Conservation (phyloP, 1,140 invertebrate genomes). For the Zaprionus lachaisei region DNA sequence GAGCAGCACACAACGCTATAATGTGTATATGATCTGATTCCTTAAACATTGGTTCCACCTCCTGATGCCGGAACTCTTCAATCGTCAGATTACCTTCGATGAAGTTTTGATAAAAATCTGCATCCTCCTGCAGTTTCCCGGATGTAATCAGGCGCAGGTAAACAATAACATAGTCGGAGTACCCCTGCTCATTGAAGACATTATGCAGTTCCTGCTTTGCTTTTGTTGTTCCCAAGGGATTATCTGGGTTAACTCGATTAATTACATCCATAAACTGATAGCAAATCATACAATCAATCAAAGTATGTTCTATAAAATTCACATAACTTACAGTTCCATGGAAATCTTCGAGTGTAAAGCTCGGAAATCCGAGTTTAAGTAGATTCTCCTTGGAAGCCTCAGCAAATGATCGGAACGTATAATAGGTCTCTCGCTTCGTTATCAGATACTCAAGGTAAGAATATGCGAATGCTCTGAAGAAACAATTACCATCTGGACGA, state of each 20-base stretch:
- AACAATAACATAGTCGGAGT: conserved; percentile 97
- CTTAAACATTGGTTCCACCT: conserved; percentile 99
- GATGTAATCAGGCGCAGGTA: conserved; percentile 96
- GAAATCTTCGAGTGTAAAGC: conserved; percentile 98
- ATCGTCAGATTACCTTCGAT: conserved; percentile 95
- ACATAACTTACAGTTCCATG: conserved; percentile 93
- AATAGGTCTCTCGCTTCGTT: conserved; percentile 91
- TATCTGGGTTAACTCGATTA: conserved; percentile 89
- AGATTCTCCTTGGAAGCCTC: conserved; percentile 94
- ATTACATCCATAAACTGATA: conserved; percentile 96
- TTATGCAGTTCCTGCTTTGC: conserved; percentile 88
- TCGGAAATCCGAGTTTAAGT: conserved; percentile 94
- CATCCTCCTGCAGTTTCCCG: conserved; percentile 95
- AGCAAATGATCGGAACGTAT: conserved; percentile 92
- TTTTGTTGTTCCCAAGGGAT: conserved; percentile 66
- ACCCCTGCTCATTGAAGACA: conserved; percentile 93
- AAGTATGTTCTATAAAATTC: not conserved
- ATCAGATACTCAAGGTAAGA: conserved; percentile 95
- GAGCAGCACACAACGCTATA: conserved; percentile 94
- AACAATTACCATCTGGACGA: conserved; percentile 97
- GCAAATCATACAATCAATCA: conserved; percentile 10
- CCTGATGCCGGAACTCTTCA: conserved; percentile 89
- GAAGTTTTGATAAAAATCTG: conserved; percentile 96
- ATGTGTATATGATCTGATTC: conserved; percentile 99
- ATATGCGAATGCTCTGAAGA: conserved; percentile 97